Percentiles rank a stretch among this genome's conserved stretches.
Evolutionary conservation across 2,797 vertebrate species (phyloP).

Genomic region (Sebastes matsubarae): DNA sequence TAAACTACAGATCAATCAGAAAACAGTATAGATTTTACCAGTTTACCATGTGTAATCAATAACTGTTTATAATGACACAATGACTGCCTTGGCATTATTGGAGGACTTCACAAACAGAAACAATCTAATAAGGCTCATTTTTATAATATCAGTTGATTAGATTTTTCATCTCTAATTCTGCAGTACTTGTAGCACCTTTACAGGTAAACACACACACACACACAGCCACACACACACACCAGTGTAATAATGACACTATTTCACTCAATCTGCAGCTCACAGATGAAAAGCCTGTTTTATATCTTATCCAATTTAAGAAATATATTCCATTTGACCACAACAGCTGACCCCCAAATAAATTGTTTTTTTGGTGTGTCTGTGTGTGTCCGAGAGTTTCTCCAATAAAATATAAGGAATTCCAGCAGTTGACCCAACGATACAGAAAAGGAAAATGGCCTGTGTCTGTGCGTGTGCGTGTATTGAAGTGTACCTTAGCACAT

Average conservation of each 20-base stretch:
- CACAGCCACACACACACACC: background rate
- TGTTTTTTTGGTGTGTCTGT: background rate
- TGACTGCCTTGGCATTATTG: background rate
- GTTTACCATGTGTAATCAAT: background rate
- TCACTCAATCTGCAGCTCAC: background rate
- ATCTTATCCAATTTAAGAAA: constrained; percentile 32
- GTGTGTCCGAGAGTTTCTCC: background rate
- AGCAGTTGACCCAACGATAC: constrained; percentile 14
- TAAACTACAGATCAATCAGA: background rate
- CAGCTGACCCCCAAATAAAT: constrained; percentile 35
- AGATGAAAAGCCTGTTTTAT: constrained; percentile 27
- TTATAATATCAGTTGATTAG: background rate
- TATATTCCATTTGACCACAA: constrained; percentile 39
- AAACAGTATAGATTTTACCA: background rate
- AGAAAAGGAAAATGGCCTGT: background rate
- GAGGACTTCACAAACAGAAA: background rate
- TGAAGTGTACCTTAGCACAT: background rate
- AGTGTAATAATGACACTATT: constrained; percentile 8
- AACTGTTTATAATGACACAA: background rate
- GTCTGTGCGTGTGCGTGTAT: background rate
- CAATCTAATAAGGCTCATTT: background rate
- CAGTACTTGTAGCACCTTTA: background rate
- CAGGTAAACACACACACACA: background rate
- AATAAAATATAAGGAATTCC: constrained; percentile 14
- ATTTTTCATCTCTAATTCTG: background rate